These are phyloP conservation scores for Pongo abelii DNA, from an alignment of 2,113 vertebrate species.

Conservation along the genomic window DNA sequence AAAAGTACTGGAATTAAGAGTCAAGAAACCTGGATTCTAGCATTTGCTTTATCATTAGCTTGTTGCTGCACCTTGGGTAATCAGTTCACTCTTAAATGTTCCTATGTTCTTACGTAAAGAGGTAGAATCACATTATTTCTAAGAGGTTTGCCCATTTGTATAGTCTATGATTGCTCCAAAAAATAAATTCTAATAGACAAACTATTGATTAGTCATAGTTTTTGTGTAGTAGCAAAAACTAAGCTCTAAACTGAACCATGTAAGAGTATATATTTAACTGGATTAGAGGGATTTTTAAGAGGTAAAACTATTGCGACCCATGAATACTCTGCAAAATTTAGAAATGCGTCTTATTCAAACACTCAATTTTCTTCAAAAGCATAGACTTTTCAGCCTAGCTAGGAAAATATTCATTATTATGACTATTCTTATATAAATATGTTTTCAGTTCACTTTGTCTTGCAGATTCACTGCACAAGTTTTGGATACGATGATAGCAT, in stretches of 20 bases:
- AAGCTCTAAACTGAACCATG: neutral
- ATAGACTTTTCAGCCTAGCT: neutral
- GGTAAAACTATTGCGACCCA: neutral
- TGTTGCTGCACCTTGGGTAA: neutral
- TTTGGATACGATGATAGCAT: slow-evolving; percentile 36
- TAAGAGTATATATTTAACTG: neutral
- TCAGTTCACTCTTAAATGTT: neutral
- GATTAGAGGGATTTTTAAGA: neutral
- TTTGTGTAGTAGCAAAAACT: neutral
- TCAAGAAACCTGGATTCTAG: neutral
- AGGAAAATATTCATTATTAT: slow-evolving; percentile 24
- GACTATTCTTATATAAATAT: slow-evolving; percentile 6
- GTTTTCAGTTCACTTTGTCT: slow-evolving; percentile 33
- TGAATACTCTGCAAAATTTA: neutral
- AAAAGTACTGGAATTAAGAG: neutral
- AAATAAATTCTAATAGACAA: neutral
- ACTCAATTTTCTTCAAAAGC: slow-evolving; percentile 8
- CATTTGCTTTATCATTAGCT: neutral
- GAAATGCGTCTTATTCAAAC: neutral
- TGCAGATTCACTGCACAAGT: neutral
- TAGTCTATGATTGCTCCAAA: neutral
- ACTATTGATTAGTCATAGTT: neutral
- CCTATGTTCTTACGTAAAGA: neutral
- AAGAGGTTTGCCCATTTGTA: neutral
- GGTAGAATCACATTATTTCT: neutral